Base-by-base conservation (phyloP, 2,888 invertebrate species). In the Neoascia interrupta region DNA sequence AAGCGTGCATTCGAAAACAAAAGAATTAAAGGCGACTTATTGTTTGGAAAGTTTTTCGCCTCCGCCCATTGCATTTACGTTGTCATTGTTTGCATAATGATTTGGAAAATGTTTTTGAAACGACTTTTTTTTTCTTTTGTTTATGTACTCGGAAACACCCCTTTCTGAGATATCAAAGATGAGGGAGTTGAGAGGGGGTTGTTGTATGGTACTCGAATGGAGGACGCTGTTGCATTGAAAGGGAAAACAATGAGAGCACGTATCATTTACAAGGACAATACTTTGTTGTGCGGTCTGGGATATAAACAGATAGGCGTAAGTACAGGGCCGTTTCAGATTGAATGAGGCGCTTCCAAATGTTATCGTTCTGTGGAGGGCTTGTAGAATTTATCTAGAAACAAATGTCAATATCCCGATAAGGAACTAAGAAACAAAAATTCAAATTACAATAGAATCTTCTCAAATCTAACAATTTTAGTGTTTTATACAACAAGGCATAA, bases 251-350 rank as follows among this genome's bases (percentile, higher is more conserved):
- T 79, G 73, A 56, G 68, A 73, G 73, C 79, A 79, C 79, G 79
- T 79, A 79, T 79, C 79, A 79, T 73, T 79, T 73, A 79, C 79
- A 79, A 79, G 66, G 73, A 79, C 79, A 73, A 73, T 61, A 68
- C 64, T 54, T 47, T 64, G 51, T 72, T 72, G 54, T 76, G 36
- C 39, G 43, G 51, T 37, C 26, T 21, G 36, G 8, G 31, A 31
- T 31, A 5, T 31, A 6, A n/a, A 31, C 10, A 6, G 3, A 31
- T 2, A 31, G 3, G 8, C 8, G 26, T 26, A 26, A n/a, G n/a
- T n/a, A n/a, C n/a, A n/a, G n/a, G n/a, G n/a, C n/a, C n/a, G n/a
- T n/a, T n/a, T n/a, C n/a, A n/a, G n/a, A n/a, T n/a, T n/a, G n/a
- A n/a, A n/a, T n/a, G n/a, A n/a, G n/a, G n/a, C n/a, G n/a, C n/a